A percentile compares a stretch with the other conserved stretches of the same genome.
These are phyloP conservation scores for Acyrthosiphon pisum DNA, from an alignment of 1,140 invertebrate species.

Conservation along the genomic window DNA sequence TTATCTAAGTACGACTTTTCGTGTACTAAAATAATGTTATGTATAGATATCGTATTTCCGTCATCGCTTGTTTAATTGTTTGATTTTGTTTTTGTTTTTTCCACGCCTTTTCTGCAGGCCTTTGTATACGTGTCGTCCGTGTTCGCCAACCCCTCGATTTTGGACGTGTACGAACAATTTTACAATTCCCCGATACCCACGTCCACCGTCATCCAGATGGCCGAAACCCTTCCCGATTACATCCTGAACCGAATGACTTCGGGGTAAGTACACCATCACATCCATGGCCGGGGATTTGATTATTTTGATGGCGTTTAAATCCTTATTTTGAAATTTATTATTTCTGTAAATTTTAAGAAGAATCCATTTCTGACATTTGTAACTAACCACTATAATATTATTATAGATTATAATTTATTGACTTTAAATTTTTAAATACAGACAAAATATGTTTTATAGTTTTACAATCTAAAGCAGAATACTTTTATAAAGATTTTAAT, in stretches of 20 bases:
- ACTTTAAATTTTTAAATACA: neutral
- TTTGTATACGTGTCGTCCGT: constrained; percentile 32
- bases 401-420: neutral
- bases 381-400: neutral
- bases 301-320: no score
- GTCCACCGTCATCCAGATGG: constrained; percentile 14
- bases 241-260: neutral
- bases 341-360: neutral
- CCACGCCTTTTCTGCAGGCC: neutral
- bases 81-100: neutral
- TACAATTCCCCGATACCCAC: neutral
- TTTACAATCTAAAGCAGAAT: neutral
- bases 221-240: constrained; percentile 15
- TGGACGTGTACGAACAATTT: constrained; percentile 45
- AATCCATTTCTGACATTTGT: neutral
- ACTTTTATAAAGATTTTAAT: neutral
- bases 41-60: neutral
- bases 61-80: neutral
- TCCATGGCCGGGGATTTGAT: no score
- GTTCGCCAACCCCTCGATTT: neutral
- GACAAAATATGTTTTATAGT: neutral
- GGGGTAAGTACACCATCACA: neutral
- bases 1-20: neutral
- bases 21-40: no score
- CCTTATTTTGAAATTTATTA: neutral